Percentiles rank a stretch among this genome's conserved stretches.
Evolutionary conservation across 2,797 vertebrate genomes (phyloP).

Genomic region (Lindbergichthys nudifrons): DNA sequence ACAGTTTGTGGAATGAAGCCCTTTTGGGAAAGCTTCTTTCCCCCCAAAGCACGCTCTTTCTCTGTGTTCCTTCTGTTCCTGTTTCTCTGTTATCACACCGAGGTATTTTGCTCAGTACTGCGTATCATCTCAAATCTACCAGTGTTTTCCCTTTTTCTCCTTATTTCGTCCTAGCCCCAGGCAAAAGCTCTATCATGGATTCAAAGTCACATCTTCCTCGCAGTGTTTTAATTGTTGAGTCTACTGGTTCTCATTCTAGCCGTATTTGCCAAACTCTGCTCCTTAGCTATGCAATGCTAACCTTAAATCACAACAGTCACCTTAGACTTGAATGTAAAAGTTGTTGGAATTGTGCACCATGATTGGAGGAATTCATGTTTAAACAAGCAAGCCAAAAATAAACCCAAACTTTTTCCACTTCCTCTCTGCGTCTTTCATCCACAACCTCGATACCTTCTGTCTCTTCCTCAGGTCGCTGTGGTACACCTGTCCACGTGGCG

Average conservation of each 20-base stretch:
- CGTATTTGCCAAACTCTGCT: constrained; percentile 33
- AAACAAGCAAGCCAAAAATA: background rate
- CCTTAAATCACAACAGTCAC: constrained; percentile 44
- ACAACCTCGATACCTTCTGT: constrained; percentile 44
- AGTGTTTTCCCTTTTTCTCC: constrained; percentile 36
- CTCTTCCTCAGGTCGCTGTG: constrained; percentile 47
- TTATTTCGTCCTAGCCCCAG: constrained; percentile 50
- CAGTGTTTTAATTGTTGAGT: constrained; percentile 62
- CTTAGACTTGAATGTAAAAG: constrained; percentile 19
- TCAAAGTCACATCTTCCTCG: constrained; percentile 57
- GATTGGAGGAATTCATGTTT: constrained; percentile 1
- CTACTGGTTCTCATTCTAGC: constrained; percentile 47
- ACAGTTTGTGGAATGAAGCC: constrained; percentile 48
- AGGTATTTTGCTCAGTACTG: constrained; percentile 35
- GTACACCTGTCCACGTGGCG: constrained; percentile 52
- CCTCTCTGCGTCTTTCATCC: constrained; percentile 17
- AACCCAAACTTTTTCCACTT: constrained; percentile 48
- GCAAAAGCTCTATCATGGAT: constrained; percentile 45
- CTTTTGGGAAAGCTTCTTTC: no score
- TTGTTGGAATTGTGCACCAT: constrained; percentile 16
- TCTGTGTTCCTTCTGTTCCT: constrained; percentile 29
- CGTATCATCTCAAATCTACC: constrained; percentile 55
- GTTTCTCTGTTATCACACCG: constrained; percentile 45
- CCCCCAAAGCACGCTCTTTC: constrained; percentile 1
- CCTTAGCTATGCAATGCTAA: constrained; percentile 26